These are phyloP conservation scores for Pangasius djambal DNA, from an alignment of 2,797 vertebrate genomes.

Conservation along the genomic window DNA sequence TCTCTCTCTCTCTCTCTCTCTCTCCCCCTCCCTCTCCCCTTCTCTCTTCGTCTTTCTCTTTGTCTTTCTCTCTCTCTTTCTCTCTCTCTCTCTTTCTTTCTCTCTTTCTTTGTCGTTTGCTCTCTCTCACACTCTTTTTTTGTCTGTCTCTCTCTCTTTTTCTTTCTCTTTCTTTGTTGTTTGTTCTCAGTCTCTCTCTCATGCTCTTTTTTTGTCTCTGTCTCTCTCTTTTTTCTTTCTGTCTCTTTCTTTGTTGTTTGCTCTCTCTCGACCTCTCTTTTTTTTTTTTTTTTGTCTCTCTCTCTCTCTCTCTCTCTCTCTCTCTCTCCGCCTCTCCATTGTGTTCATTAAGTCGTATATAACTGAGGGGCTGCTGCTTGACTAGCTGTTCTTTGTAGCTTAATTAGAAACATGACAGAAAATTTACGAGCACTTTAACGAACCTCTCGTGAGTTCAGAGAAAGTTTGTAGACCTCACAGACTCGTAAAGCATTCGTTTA, in stretches of 20 bases:
- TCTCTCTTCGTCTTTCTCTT: too few species aligned
- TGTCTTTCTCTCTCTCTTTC: background rate
- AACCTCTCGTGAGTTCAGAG: too few species aligned
- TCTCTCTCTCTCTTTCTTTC: background rate
- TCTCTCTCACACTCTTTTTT: background rate
- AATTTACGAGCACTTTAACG: conserved; percentile 4
- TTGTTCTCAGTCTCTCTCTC: too few species aligned
- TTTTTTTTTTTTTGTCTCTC: background rate
- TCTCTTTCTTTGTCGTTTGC: too few species aligned
- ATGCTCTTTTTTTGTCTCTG: background rate
- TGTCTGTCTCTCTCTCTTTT: background rate
- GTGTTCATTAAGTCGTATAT: conserved; percentile 2
- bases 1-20: background rate
- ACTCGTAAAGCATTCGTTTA: background rate
- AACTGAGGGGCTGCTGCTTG: background rate
- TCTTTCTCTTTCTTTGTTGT: too few species aligned
- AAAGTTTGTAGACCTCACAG: background rate
- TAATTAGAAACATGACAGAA: background rate
- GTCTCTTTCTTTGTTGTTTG: too few species aligned
- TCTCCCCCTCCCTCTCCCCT: background rate
- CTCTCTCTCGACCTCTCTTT: background rate
- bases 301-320: background rate
- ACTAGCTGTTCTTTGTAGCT: background rate
- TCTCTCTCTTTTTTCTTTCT: too few species aligned
- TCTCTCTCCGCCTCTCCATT: conserved; percentile 41